A percentile compares a stretch with the other conserved stretches of the same genome.
Evolutionary conservation across 2,888 invertebrate genomes (phyloP).

Genomic region (Drosophila anomelani): DNA sequence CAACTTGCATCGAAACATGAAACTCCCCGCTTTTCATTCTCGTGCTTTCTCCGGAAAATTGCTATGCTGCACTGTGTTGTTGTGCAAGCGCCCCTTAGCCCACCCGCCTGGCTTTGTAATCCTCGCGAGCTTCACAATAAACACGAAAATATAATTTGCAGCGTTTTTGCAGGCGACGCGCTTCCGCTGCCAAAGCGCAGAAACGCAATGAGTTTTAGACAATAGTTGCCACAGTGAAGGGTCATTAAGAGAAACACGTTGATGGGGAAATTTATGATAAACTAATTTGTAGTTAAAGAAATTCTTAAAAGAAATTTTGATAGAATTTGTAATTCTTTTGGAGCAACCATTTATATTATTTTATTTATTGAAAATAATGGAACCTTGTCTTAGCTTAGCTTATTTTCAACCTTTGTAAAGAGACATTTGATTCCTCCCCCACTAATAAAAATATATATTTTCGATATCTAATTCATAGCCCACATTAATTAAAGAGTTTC

Average conservation of each 20-base stretch:
- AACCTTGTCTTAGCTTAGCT: no score
- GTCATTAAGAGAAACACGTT: slow-evolving; percentile 1
- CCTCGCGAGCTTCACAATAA: slow-evolving; percentile 75
- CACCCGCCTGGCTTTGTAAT: slow-evolving; percentile 58
- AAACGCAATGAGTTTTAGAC: slow-evolving; percentile 46
- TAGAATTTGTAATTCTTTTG: not conserved
- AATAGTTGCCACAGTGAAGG: slow-evolving; percentile 22
- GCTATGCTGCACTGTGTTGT: slow-evolving; percentile 16
- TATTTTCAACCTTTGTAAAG: no score
- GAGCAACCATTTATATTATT: not conserved
- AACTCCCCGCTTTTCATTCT: slow-evolving; percentile 13
- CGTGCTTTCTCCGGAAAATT: slow-evolving; percentile 32
- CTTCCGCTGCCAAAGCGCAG: slow-evolving; percentile 37
- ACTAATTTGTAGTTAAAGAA: not conserved
- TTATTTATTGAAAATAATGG: not conserved
- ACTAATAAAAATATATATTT: not conserved
- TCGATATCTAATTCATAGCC: no score
- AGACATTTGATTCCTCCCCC: no score
- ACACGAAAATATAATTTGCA: slow-evolving; percentile 78
- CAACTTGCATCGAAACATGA: slow-evolving; percentile 49
- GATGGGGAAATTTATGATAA: not conserved
- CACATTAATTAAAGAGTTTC: not conserved
- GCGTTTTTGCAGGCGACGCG: slow-evolving; percentile 56
- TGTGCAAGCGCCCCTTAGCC: slow-evolving; percentile 21
- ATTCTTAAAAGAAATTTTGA: not conserved